Evolutionary conservation across 2,113 vertebrate genomes (phyloP), one percentile per base, ranked within the genome.

Genomic region (Garra rufa): DNA sequence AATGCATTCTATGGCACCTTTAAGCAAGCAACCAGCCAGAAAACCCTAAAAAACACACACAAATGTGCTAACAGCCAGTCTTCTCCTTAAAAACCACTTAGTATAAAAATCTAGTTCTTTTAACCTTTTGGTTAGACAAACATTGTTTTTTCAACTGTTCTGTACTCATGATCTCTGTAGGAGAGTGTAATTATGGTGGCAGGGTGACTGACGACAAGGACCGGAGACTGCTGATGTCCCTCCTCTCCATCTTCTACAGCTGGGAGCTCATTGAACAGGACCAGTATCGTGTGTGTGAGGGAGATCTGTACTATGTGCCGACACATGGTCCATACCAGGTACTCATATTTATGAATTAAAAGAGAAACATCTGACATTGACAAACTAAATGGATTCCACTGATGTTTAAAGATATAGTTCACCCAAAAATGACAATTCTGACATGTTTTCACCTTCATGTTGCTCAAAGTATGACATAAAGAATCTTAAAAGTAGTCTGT

Each of bases 191-290:
- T 92, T 99, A 99, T 1, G 97, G 97, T 50, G 97, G 97, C 0
- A 94, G 97, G 93, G 97, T 99, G 87, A 98, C 97, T 1, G 97
- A 99, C 85, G 97, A 98, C 89, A 98, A 98, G 90, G 97, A 99
- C 93, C 94, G 97, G 41, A 95, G 96, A 52, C 95, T 99, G 80
- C 95, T 99, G 59, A 88, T 98, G 28, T 98, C 97, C 0, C 95
- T 99, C 76, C 93, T 99, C 79, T 96, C 97, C 55, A 92, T 89
- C 28, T 95, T 99, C 90, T 99, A 97, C 87, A 95, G 89, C 86
- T 91, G 92, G 88, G 95, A 97, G 6, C 90, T 98, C 48, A 91
- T 97, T 61, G 55, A 89, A 13, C 88, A 94, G 90, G 95, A 97
- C 11, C 57, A 80, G 57, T 97, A 96, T 82, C 85, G 9, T 41